Percentiles rank a stretch among this genome's conserved stretches.
Conservation (phyloP, 2,113 vertebrate genomes). For the Dipodomys spectabilis region DNA sequence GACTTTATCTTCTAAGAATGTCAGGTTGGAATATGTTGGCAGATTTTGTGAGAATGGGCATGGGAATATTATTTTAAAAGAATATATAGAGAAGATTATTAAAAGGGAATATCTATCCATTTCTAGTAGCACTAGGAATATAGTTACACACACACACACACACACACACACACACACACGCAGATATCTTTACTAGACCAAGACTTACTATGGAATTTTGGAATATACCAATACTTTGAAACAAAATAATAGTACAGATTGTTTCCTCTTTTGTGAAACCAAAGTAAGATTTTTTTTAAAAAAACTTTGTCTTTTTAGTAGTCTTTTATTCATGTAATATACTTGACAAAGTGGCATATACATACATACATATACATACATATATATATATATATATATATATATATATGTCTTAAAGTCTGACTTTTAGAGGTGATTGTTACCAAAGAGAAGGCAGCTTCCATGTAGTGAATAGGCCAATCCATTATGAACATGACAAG, state of each 20-base stretch:
- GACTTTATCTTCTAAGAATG: neutral
- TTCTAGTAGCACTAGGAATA: neutral
- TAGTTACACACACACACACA: neutral
- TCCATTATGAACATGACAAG: neutral
- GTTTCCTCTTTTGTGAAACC: slow-evolving; percentile 8
- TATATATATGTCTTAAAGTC: neutral
- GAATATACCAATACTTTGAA: neutral
- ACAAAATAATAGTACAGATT: neutral
- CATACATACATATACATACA: too few species aligned
- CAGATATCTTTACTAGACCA: neutral
- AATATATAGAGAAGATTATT: neutral
- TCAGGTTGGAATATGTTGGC: neutral
- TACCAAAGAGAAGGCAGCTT: neutral
- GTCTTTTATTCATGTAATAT: slow-evolving; percentile 12
- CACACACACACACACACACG: neutral
- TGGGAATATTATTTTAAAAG: neutral
- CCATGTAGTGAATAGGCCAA: neutral
- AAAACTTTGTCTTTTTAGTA: slow-evolving; percentile 38
- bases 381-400: too few species aligned
- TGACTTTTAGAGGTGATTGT: neutral
- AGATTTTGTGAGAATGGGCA: neutral
- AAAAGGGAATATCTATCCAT: neutral
- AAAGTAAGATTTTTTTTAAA: neutral
- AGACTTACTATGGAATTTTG: slow-evolving; percentile 8
- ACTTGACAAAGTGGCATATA: neutral